Percentiles rank a stretch among this genome's conserved stretches.
These are phyloP conservation scores for Pedetes capensis DNA, from an alignment of 2,113 vertebrate species.

Conservation along the genomic window DNA sequence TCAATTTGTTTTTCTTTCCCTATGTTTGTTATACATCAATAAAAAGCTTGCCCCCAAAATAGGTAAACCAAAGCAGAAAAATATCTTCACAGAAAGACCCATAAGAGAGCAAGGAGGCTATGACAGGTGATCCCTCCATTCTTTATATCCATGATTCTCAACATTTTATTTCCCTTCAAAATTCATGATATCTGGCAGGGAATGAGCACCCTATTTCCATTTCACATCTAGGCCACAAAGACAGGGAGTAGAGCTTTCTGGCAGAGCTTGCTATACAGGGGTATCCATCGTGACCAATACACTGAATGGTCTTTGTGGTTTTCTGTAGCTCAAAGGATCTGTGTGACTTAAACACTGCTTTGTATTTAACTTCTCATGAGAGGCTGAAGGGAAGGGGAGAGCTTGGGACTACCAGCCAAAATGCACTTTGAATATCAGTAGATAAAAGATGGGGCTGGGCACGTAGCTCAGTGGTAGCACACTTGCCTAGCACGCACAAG, in stretches of 20 bases:
- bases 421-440: not conserved
- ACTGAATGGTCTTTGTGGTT: not conserved
- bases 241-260: too few relatives aligned
- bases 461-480: too few relatives aligned
- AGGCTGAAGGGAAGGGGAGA: not conserved
- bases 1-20: not conserved
- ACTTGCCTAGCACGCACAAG: too few relatives aligned
- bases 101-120: not conserved
- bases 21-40: not conserved
- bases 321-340: not conserved
- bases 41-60: slow-evolving; percentile 4
- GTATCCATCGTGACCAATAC: not conserved
- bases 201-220: not conserved
- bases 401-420: not conserved
- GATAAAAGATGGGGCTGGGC: too few relatives aligned
- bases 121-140: not conserved
- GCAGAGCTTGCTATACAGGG: too few relatives aligned
- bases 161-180: not conserved
- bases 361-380: not conserved
- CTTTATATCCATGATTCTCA: not conserved
- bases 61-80: not conserved
- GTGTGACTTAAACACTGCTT: not conserved
- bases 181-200: not conserved
- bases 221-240: not conserved
- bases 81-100: not conserved